Percentiles rank a stretch among this genome's conserved stretches.
These are phyloP conservation scores for Centropus bengalensis DNA, from an alignment of 2,113 vertebrate species.

Conservation along the genomic window DNA sequence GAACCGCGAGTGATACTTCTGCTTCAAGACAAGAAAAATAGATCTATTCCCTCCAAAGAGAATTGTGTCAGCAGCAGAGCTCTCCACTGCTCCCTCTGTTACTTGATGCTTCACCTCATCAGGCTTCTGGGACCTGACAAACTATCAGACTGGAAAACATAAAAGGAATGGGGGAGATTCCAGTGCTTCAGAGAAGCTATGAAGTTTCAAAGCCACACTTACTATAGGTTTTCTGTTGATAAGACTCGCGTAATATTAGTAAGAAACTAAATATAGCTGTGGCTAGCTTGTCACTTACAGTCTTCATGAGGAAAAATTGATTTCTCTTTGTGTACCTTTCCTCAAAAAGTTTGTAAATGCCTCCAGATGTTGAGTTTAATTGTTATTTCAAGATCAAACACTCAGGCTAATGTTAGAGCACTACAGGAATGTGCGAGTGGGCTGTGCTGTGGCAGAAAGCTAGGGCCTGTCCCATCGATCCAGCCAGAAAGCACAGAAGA, in stretches of 20 bases:
- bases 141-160: neutral
- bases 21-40: conserved; percentile 30
- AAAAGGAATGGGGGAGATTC: neutral
- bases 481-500: neutral
- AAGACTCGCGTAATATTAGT: neutral
- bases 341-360: neutral
- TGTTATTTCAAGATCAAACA: neutral
- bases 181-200: neutral
- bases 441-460: neutral
- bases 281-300: neutral
- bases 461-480: neutral
- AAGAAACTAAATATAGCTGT: neutral
- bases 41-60: neutral
- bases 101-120: neutral
- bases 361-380: neutral
- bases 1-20: neutral
- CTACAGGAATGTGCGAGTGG: rapidly evolving
- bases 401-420: neutral
- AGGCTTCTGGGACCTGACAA: neutral
- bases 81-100: neutral
- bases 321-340: neutral
- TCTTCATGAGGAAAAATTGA: neutral
- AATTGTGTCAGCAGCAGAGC: neutral
- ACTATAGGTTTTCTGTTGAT: neutral
- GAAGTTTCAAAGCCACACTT: neutral